Evolutionary conservation across 2,797 vertebrate species (phyloP).

Genomic region (Graptemys geographica): DNA sequence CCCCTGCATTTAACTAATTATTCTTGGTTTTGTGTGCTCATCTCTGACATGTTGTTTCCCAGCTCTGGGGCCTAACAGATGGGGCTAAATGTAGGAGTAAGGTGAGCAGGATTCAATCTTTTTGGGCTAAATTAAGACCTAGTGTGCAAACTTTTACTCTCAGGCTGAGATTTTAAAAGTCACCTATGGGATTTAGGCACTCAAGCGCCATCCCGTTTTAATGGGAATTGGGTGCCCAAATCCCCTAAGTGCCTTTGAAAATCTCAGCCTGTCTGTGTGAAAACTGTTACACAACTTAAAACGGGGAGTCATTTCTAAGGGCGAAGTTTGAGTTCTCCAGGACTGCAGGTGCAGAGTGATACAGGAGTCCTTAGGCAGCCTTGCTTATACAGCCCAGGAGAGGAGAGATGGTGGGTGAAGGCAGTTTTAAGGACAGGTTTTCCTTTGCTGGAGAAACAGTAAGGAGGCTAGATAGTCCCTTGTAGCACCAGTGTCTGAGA

Average conservation of each 20-base stretch:
- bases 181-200: background rate
- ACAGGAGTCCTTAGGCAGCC: background rate
- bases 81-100: background rate
- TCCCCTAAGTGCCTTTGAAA: background rate
- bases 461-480: background rate
- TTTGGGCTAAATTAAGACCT: background rate
- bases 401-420: background rate
- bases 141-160: background rate
- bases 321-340: fast-evolving
- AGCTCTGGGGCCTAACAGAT: background rate
- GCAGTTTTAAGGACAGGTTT: background rate
- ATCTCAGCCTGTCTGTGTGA: background rate
- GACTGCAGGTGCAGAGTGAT: background rate
- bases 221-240: background rate
- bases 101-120: background rate
- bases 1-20: background rate
- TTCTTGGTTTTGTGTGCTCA: background rate
- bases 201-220: background rate
- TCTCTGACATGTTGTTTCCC: background rate
- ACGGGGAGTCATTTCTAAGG: fast-evolving
- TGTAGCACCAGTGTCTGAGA: background rate
- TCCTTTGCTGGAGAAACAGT: background rate
- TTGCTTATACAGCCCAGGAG: background rate
- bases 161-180: background rate
- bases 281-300: fast-evolving